phyloP scores from a whole-genome alignment of 2,113 vertebrate species.

The Cyprinodon variegatus region DNA sequence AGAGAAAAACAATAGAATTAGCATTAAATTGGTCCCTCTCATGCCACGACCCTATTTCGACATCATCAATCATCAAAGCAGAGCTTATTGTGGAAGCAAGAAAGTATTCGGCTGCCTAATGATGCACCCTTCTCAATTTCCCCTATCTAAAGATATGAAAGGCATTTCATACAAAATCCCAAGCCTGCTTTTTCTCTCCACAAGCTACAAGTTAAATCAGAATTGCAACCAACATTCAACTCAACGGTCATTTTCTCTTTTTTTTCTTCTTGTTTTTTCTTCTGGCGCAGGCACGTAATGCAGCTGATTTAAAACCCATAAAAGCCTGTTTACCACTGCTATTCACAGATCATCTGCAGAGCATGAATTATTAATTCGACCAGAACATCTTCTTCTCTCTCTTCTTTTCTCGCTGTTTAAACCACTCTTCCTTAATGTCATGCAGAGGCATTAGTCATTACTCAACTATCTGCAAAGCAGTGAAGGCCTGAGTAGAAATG shows the following conservation, averaged over 20 bases:
- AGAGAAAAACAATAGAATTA: constrained; percentile 64
- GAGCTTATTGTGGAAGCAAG: constrained; percentile 40
- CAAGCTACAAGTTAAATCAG: constrained; percentile 22
- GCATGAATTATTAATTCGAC: constrained; percentile 75
- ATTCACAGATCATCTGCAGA: constrained; percentile 76
- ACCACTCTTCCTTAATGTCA: constrained; percentile 55
- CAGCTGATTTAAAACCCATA: constrained; percentile 64
- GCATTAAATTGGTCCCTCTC: constrained; percentile 61
- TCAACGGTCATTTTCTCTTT: constrained; percentile 44
- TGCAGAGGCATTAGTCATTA: constrained; percentile 49
- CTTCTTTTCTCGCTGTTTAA: constrained; percentile 48
- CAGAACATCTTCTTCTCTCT: constrained; percentile 39
- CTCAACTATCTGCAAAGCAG: constrained; percentile 33
- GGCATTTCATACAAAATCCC: constrained; percentile 9
- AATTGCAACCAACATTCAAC: constrained; percentile 50
- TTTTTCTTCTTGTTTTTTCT: background rate
- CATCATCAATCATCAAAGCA: constrained; percentile 59
- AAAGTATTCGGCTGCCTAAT: constrained; percentile 42
- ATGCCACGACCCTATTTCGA: constrained; percentile 32
- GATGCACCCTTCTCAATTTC: constrained; percentile 38
- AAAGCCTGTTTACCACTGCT: constrained; percentile 73
- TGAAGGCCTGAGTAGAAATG: constrained; percentile 5
- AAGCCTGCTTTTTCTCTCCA: background rate
- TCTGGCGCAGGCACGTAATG: constrained; percentile 39
- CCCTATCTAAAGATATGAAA: constrained; percentile 50